phyloP scores from a whole-genome alignment of 2,888 invertebrate genomes.

The Amiota mariae region DNA sequence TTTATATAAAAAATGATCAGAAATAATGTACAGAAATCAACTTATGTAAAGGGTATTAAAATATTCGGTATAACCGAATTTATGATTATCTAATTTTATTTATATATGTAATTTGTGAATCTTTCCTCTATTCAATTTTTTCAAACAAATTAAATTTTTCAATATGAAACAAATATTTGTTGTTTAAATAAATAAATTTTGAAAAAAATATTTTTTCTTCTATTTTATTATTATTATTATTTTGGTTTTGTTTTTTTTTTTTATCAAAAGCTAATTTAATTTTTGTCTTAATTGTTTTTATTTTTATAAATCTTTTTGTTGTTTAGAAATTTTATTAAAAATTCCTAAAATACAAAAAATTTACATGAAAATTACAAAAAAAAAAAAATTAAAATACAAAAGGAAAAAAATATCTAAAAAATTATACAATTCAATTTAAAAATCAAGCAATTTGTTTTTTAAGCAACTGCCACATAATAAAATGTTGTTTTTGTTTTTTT shows the following conservation, averaged over 20 bases:
- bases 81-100: slow-evolving; percentile 29
- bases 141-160: slow-evolving; percentile 41
- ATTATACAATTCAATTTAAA: background rate
- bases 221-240: slow-evolving; percentile 50
- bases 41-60: too few relatives aligned
- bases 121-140: slow-evolving; percentile 1
- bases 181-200: slow-evolving; percentile 68
- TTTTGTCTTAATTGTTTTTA: too few relatives aligned
- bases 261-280: slow-evolving; percentile 28
- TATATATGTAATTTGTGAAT: slow-evolving; percentile 63
- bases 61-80: too few relatives aligned
- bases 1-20: too few relatives aligned
- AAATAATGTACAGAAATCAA: too few relatives aligned
- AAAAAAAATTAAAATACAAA: background rate
- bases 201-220: slow-evolving; percentile 65
- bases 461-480: background rate
- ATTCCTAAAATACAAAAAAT: background rate
- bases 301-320: background rate
- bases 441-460: slow-evolving; percentile 1
- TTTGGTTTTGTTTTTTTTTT: slow-evolving; percentile 10
- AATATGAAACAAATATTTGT: too few relatives aligned
- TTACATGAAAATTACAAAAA: too few relatives aligned
- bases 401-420: slow-evolving; percentile 20
- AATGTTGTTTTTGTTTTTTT: background rate
- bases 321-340: slow-evolving; percentile 14